Evolutionary conservation across 1,140 invertebrate genomes (phyloP), one percentile per base, ranked within the genome.

Genomic region (Dufourea novaeangliae): DNA sequence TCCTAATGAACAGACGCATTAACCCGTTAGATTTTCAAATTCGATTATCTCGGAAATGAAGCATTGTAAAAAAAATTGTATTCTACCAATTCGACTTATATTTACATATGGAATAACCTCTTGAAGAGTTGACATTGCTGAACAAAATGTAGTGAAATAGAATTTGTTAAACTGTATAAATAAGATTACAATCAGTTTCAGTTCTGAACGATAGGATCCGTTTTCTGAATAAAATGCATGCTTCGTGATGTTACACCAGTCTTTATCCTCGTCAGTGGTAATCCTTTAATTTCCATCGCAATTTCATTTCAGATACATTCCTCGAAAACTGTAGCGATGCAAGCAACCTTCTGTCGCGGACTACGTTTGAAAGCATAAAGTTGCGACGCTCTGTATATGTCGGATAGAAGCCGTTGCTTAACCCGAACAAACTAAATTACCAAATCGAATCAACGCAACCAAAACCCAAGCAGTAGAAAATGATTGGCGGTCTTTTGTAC

Each of bases 401-500:
- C 56, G 25, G 1, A 20, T n/a, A 17, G 1, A 29, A 17, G 46
- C 12, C 17, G 27, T 34, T 34, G n/a, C 29, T 32, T 25, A 46
- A 54, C 3, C 25, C 50, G 11, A 29, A 66, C 71, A 56, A 72
- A 72, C 17, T 44, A 22, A 63, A 52, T 71, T 64, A 56, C 39
- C 32, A 44, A 44, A 34, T 75, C 34, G 29, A 74, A 67, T 74
- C 29, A 67, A 41, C 46, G 46, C 59, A 34, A 67, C 34, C 50
- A 34, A n/a, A 54, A 22, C 11, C 22, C 6, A n/a, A 17, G 20
- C 46, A n/a, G 46, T 7, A 1, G 20, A 50, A 6, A n/a, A n/a
- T n/a, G n/a, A n/a, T n/a, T n/a, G n/a, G n/a, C n/a, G n/a, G n/a
- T n/a, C n/a, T n/a, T n/a, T n/a, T n/a, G n/a, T n/a, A n/a, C n/a